These are phyloP conservation scores for Trachops cirrhosus DNA, from an alignment of 2,797 vertebrate genomes.

Conservation along the genomic window DNA sequence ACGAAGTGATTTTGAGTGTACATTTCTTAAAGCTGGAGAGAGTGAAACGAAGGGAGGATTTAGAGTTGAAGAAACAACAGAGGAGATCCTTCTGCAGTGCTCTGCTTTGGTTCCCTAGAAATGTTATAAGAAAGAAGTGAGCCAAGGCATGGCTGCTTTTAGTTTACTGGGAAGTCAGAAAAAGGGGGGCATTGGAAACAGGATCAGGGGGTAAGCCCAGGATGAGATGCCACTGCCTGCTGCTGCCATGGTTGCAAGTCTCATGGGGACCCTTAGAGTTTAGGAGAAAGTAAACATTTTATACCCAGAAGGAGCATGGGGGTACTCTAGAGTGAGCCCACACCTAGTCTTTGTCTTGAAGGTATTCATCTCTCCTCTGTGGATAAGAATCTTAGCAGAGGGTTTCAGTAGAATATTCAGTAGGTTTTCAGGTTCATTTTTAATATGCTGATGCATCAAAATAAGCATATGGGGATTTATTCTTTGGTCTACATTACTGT, in stretches of 20 bases:
- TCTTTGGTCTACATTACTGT: neutral
- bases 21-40: neutral
- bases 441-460: neutral
- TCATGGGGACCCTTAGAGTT: neutral
- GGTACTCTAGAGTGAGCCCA: neutral
- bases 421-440: neutral
- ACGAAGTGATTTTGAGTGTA: neutral
- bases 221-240: neutral
- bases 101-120: neutral
- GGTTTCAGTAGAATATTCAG: neutral
- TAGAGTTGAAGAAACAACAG: neutral
- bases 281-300: neutral
- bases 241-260: neutral
- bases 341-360: neutral
- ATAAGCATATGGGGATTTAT: neutral
- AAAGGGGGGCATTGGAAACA: neutral
- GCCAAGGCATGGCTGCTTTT: neutral
- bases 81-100: neutral
- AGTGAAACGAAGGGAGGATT: neutral
- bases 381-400: neutral
- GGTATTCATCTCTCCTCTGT: neutral
- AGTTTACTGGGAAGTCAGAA: neutral
- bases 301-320: neutral
- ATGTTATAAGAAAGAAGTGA: neutral
- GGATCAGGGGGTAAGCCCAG: neutral